Conservation (phyloP, 2,888 invertebrate genomes). For the Tridacna crocea region DNA sequence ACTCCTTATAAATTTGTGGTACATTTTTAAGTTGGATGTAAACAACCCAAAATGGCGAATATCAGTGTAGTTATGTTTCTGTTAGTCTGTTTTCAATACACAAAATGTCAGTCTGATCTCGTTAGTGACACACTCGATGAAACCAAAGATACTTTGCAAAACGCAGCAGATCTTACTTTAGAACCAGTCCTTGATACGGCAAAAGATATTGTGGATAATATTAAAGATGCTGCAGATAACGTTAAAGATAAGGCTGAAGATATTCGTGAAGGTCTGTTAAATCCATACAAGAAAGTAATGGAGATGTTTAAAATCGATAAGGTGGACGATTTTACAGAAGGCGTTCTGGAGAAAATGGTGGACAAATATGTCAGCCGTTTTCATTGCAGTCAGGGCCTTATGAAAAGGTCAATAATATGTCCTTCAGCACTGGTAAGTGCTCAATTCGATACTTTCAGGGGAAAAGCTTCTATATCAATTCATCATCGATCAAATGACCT, state of each 20-base stretch:
- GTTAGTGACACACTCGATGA: background rate
- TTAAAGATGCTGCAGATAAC: constrained; percentile 28
- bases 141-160: constrained; percentile 9
- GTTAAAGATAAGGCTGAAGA: constrained; percentile 27
- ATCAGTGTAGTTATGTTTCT: background rate
- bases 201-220: constrained; percentile 19
- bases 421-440: constrained; percentile 38
- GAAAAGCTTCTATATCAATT: background rate
- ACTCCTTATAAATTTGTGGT: too few relatives aligned
- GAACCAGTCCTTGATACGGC: constrained; percentile 22
- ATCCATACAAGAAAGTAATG: constrained; percentile 55
- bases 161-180: constrained; percentile 1
- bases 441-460: too few relatives aligned
- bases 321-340: constrained; percentile 52
- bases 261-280: constrained; percentile 32
- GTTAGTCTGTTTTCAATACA: background rate
- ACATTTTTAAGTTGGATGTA: background rate
- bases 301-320: constrained; percentile 45
- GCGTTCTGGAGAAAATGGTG: constrained; percentile 40
- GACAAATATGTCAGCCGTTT: constrained; percentile 36
- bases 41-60: background rate
- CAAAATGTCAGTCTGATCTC: constrained; percentile 11
- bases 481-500: background rate
- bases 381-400: constrained; percentile 32
- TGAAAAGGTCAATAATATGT: constrained; percentile 34